Evolutionary conservation across 2,888 invertebrate genomes (phyloP).

Genomic region (Drosophila dives): DNA sequence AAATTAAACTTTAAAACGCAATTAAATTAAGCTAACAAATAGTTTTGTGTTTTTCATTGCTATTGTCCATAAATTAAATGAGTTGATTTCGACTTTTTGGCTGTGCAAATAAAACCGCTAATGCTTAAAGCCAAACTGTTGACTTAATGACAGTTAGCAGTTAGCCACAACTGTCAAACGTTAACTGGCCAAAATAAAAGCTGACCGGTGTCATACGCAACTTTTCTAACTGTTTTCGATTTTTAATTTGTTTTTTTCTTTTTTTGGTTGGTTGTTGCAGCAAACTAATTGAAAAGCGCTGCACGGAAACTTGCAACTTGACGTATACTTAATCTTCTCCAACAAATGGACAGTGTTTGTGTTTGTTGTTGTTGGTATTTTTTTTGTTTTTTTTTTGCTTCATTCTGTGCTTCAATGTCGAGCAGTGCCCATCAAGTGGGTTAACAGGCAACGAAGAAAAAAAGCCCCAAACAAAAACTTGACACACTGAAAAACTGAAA

Average conservation of each 20-base stretch:
- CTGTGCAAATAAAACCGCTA: conserved; percentile 1
- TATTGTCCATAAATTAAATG: conserved; percentile 8
- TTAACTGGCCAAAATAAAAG: conserved; percentile 28
- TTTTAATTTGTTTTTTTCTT: not conserved
- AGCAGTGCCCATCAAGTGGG: conserved; percentile 66
- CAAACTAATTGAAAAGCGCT: conserved; percentile 70
- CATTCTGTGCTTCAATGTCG: conserved; percentile 52
- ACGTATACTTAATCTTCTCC: conserved; percentile 74
- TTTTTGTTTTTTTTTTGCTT: not conserved
- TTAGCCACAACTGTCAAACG: conserved; percentile 35
- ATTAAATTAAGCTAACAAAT: not conserved
- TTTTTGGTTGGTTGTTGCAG: not conserved
- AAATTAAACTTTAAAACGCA: not conserved
- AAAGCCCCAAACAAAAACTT: conserved; percentile 45
- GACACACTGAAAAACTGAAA: conserved; percentile 61
- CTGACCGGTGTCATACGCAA: conserved; percentile 62
- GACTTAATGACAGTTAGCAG: conserved; percentile 40
- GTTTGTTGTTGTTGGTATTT: not conserved
- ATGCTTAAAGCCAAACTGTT: conserved; percentile 13
- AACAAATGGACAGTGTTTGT: conserved; percentile 16
- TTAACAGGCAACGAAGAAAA: conserved; percentile 55
- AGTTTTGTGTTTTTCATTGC: not conserved
- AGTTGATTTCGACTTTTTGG: conserved; percentile 1
- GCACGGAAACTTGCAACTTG: conserved; percentile 62
- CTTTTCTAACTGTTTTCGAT: conserved; percentile 21